phyloP scores from a whole-genome alignment of 92 coral and sea anemone genomes.

The Paramuricea clavata region DNA sequence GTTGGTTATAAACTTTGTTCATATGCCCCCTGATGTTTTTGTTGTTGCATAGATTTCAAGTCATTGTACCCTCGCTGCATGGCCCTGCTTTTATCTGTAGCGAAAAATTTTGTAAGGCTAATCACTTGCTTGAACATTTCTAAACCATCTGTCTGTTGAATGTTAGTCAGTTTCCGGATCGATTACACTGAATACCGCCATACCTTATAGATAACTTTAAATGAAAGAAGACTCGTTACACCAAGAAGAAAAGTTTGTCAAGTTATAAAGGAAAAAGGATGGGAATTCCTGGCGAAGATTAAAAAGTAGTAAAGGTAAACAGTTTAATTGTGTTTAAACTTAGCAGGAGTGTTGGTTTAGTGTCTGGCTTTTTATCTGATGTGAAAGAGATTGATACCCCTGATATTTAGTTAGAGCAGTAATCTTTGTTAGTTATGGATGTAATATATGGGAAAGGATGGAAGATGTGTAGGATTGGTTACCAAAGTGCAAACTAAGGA shows the following conservation, averaged over 20 bases:
- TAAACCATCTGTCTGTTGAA: conserved; percentile 7
- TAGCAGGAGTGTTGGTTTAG: conserved; percentile 13
- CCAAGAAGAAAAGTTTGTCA: not conserved
- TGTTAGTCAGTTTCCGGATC: conserved; percentile 8
- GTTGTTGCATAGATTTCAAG: conserved; percentile 20
- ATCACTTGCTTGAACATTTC: not conserved
- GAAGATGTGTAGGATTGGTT: too few species aligned
- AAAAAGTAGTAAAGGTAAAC: conserved; percentile 3
- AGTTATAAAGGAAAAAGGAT: not conserved
- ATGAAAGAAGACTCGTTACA: not conserved
- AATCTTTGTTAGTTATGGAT: not conserved
- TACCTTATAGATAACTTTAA: not conserved
- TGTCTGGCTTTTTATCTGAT: not conserved
- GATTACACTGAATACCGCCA: not conserved
- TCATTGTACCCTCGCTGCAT: conserved; percentile 16
- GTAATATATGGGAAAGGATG: not conserved
- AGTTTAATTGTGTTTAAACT: not conserved
- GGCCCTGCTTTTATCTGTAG: not conserved
- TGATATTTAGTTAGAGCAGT: not conserved
- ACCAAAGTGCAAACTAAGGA: not conserved
- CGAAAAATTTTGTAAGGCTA: not conserved
- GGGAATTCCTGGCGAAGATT: not conserved
- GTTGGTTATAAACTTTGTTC: not conserved
- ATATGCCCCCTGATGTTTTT: conserved; percentile 7
- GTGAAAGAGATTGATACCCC: not conserved